Conservation (phyloP, 2,888 invertebrate genomes). For the Nomada flava region DNA sequence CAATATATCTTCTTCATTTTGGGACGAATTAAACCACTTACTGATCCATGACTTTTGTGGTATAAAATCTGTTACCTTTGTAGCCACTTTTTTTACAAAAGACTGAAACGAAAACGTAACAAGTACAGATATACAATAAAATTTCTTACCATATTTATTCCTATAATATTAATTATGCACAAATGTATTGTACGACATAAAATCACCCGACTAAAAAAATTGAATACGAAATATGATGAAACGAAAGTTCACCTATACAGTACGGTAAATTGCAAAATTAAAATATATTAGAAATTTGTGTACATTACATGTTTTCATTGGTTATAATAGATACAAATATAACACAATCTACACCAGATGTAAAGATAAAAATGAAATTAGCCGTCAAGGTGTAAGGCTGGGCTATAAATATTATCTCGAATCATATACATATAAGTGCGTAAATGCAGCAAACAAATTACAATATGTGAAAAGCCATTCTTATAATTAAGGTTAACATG, state of each 20-base stretch:
- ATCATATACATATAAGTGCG: background rate
- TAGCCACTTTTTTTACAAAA: constrained; percentile 89
- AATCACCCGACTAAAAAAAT: background rate
- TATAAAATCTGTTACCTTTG: constrained; percentile 87
- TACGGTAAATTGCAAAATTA: background rate
- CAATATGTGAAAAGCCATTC: background rate
- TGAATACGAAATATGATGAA: background rate
- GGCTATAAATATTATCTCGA: constrained; percentile 23
- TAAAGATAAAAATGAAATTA: background rate
- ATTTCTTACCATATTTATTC: background rate
- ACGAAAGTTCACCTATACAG: background rate
- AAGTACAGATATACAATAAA: background rate
- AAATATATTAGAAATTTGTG: background rate
- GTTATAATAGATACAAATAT: background rate
- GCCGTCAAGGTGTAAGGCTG: background rate
- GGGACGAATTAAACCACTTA: constrained; percentile 82
- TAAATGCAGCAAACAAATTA: constrained; percentile 22
- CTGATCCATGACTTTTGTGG: constrained; percentile 86
- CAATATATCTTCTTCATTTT: constrained; percentile 72
- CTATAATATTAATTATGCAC: background rate
- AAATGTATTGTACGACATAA: background rate
- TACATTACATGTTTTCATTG: background rate
- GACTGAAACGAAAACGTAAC: constrained; percentile 85
- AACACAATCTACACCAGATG: background rate
- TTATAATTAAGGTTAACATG: constrained; percentile 28